Base-by-base conservation (phyloP, 1,140 invertebrate species). In the Thaumetopoea pityocampa region DNA sequence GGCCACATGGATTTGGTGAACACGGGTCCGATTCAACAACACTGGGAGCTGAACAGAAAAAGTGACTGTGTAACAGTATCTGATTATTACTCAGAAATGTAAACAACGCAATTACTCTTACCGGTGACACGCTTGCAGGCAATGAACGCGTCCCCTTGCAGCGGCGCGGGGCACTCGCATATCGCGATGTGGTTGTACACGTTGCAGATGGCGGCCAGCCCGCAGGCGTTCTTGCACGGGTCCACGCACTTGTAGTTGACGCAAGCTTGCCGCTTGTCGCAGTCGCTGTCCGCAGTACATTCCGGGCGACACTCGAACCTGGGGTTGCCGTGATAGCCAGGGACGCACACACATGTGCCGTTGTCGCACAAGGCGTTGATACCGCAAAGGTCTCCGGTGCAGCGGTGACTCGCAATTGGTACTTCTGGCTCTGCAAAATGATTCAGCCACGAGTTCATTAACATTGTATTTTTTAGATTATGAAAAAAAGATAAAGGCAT, bases 161-260 rank as follows among this genome's bases (percentile, higher is more conserved):
- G 87, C 49, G 90, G 88, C 12, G 74, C 60, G 18, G 78, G 83
- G 65, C 90, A 91, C 14, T 85, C 86, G 55, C 92, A 93, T 34
- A 91, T 89, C 7, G 91, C 88, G 34, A 87, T 87, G 63, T 92
- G 91, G 49, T 90, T 90, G 24, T 91, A 87, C 2, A 89, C 89
- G 23, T 85, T 83, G 35, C 90, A 91, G 12, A 86, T 70, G 27
- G 87, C 82, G 59, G 89, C 87, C 36, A 85, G 67, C 14, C 90
- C 92, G 69, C 91, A 93, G 0, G 91, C 92, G 16, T 91, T 90
- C 2, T 86, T 77, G 58, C 95, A 96, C 1, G 93, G 91, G 67
- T 96, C 89, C 8, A 92, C 82, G 68, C 95, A 97, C 79, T 95
- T 89, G 27, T 91, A 88, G 52, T 96, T 96, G 16, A 96, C 87